phyloP scores from a whole-genome alignment of 2,888 invertebrate genomes.

The Drosophila rubida region DNA sequence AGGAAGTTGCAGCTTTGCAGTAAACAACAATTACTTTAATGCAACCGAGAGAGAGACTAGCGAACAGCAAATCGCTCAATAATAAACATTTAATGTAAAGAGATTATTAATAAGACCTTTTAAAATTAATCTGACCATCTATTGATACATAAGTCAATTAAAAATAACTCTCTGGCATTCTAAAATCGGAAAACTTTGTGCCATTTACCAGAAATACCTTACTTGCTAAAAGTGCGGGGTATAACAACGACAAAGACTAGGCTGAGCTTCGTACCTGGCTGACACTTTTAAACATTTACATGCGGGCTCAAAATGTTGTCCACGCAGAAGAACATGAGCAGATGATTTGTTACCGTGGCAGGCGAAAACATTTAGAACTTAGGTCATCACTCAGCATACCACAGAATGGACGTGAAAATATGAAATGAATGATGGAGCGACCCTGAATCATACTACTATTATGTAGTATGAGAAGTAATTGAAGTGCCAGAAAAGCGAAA shows the following conservation, averaged over 20 bases:
- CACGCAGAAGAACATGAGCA: constrained; percentile 3
- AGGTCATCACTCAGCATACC: constrained; percentile 7
- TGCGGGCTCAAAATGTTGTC: constrained; percentile 3
- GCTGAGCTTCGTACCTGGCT: constrained; percentile 10
- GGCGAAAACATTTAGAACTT: constrained; percentile 11
- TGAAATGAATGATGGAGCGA: constrained; percentile 8
- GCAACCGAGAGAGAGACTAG: background rate
- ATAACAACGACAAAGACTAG: background rate
- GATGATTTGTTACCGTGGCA: constrained; percentile 7
- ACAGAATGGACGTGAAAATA: constrained; percentile 6
- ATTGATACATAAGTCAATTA: too few species aligned
- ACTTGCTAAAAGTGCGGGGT: background rate
- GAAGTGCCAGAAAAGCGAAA: constrained; percentile 7
- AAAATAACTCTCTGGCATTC: too few species aligned
- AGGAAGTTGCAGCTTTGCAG: background rate
- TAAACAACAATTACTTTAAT: background rate
- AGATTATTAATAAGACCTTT: too few species aligned
- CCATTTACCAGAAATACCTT: too few species aligned
- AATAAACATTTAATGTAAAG: too few species aligned
- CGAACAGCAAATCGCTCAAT: too few species aligned
- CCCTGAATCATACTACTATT: constrained; percentile 6
- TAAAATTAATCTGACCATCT: too few species aligned
- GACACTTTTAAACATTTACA: background rate
- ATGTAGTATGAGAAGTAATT: constrained; percentile 1
- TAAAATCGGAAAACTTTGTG: too few species aligned